phyloP scores from a whole-genome alignment of 2,113 vertebrate species.

The Amblyopsis rosae region DNA sequence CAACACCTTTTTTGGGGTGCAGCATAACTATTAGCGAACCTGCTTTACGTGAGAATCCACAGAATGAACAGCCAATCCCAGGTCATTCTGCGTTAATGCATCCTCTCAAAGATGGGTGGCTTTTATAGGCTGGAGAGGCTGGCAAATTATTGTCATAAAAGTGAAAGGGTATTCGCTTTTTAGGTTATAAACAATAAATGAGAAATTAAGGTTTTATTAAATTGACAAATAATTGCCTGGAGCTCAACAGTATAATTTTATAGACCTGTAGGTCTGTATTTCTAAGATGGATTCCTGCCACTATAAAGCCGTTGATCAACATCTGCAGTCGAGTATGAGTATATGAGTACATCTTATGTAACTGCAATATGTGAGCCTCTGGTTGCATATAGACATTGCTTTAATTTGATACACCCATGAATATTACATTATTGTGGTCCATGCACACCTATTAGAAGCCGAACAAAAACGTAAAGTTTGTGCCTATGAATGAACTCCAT shows the following conservation, averaged over 20 bases:
- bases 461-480: neutral
- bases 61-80: conserved; percentile 16
- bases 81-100: neutral
- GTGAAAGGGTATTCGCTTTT: neutral
- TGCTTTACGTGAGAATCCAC: conserved; percentile 27
- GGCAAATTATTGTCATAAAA: neutral
- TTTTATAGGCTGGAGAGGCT: conserved; percentile 18
- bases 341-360: conserved; percentile 31
- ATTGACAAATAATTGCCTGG: neutral
- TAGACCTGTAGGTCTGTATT: neutral
- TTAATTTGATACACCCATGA: too few species aligned
- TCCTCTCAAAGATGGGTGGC: conserved; percentile 13
- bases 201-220: neutral
- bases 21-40: conserved; percentile 19
- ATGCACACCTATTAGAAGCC: neutral
- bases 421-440: too few species aligned
- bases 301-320: conserved; percentile 22
- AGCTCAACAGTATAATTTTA: neutral
- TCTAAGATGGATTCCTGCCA: too few species aligned
- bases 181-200: neutral
- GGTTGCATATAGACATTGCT: conserved; percentile 22
- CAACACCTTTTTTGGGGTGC: conserved; percentile 15
- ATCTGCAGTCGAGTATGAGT: conserved; percentile 33
- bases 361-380: conserved; percentile 37
- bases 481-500: too few species aligned